Evolutionary conservation across 92 coral and sea anemone species (phyloP).

Genomic region (Palythoa grandiflora): DNA sequence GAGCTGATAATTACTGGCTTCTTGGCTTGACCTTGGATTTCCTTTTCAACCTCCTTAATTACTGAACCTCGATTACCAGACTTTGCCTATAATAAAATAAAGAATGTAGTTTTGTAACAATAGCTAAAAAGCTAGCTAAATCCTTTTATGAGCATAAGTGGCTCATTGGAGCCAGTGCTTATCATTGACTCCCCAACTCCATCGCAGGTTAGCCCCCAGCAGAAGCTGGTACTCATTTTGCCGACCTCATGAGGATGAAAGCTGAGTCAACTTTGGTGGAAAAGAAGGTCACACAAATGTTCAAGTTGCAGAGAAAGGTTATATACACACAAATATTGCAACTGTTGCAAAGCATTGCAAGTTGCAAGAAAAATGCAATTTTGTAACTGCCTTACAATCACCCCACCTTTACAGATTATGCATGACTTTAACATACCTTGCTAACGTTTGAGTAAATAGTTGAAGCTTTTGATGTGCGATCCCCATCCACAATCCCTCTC

Average conservation of each 20-base stretch:
- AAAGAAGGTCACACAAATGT: too few relatives aligned
- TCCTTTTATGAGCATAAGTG: too few relatives aligned
- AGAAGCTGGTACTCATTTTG: too few relatives aligned
- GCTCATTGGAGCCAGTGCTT: too few relatives aligned
- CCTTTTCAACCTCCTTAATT: background rate
- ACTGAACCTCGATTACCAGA: conserved; percentile 6
- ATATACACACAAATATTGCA: too few relatives aligned
- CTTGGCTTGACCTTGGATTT: background rate
- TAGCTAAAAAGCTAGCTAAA: too few relatives aligned
- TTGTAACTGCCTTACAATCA: background rate
- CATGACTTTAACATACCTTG: conserved; percentile 24
- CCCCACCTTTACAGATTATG: background rate
- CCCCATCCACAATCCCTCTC: conserved; percentile 72
- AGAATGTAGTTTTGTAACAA: background rate
- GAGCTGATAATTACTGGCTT: conserved; percentile 33
- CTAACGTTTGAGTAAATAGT: conserved; percentile 31
- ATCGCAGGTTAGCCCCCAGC: too few relatives aligned
- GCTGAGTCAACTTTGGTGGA: too few relatives aligned
- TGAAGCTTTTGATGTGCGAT: conserved; percentile 38
- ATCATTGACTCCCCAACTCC: too few relatives aligned
- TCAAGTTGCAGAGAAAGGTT: too few relatives aligned
- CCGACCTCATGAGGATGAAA: too few relatives aligned
- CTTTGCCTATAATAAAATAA: background rate
- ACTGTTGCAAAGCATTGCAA: too few relatives aligned
- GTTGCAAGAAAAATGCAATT: background rate